phyloP scores from a whole-genome alignment of 2,888 invertebrate species.

The Neoaliturus tenellus region DNA sequence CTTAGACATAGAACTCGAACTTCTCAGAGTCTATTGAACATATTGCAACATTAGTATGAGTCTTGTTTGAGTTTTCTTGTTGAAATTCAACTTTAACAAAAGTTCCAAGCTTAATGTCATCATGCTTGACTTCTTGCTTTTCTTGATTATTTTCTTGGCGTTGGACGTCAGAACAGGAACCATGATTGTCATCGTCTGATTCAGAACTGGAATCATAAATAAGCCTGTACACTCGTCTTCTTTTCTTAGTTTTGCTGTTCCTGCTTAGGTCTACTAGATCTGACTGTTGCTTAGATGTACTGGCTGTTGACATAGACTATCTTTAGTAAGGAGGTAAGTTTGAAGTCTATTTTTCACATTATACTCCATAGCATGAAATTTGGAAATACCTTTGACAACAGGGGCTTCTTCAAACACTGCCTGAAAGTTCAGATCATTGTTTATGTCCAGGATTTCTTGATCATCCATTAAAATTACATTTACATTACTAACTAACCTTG shows the following conservation, averaged over 20 bases:
- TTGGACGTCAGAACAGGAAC: not conserved
- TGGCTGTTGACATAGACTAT: not conserved
- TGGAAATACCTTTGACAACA: not conserved
- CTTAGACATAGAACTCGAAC: not conserved
- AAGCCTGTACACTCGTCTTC: not conserved
- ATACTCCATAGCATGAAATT: not conserved
- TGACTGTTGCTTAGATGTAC: not conserved
- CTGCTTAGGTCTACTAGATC: too few relatives aligned
- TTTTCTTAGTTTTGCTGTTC: not conserved
- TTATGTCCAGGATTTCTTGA: conserved; percentile 7
- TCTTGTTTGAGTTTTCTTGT: not conserved
- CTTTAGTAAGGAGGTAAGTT: not conserved
- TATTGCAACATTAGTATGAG: conserved; percentile 8
- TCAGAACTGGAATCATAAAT: conserved; percentile 4
- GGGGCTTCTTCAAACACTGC: not conserved
- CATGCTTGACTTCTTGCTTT: not conserved
- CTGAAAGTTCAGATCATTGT: not conserved
- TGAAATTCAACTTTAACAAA: conserved; percentile 16
- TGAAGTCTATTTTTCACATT: not conserved
- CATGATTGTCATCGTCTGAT: not conserved
- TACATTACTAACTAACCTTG: not conserved
- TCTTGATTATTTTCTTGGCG: not conserved
- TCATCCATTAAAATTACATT: conserved; percentile 20
- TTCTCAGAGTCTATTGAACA: conserved; percentile 11
- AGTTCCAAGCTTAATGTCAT: conserved; percentile 21